Evolutionary conservation across 2,888 invertebrate genomes (phyloP), one percentile per base, ranked within the genome.

Genomic region (Dioctria rufipes): DNA sequence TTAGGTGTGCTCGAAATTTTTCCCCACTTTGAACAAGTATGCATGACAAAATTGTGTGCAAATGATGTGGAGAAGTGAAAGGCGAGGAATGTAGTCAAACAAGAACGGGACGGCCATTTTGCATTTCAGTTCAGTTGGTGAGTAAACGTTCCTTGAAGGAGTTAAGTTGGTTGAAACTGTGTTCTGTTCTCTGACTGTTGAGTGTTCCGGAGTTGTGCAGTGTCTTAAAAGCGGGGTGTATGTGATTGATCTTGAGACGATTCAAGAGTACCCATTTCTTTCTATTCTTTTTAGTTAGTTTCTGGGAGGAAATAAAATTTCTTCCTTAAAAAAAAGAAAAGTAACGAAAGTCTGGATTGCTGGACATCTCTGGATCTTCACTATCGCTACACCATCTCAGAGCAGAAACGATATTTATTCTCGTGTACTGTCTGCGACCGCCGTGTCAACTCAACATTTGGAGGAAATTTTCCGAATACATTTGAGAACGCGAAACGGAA

Each of bases 51-150:
- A 39, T 9, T 25, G 25, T 67, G 54, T 54, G 54, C 3, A 40
- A 25, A 67, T 46, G 25, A 2, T 25, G 25, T 25, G 67, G 67
- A 25, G 46, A 46, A 63, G 78, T 78, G 78, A 78, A 78, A 78
- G 60, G 78, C 42, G 11, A 54, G 71, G 66, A 75, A 75, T 65
- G 73, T 75, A 51, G 80, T 75, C 73, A 66, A 58, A 80, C 71
- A 43, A 77, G 58, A 78, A 80, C 77, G 82, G 78, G 69, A 78
- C 82, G 82, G 82, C 82, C 82, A 82, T 82, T 82, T 82, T 82
- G 77, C 73, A 75, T 60, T 75, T 77, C 77, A 77, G 77, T 77
- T 77, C 77, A 77, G 77, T 77, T 77, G 49, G 77, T 25, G 25
- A 77, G 77, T 63, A 63, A 75, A 61, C 63, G 61, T 77, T 77